Percentiles rank a stretch among this genome's conserved stretches.
Evolutionary conservation across 2,113 vertebrate genomes (phyloP).

Genomic region (Caretta caretta): DNA sequence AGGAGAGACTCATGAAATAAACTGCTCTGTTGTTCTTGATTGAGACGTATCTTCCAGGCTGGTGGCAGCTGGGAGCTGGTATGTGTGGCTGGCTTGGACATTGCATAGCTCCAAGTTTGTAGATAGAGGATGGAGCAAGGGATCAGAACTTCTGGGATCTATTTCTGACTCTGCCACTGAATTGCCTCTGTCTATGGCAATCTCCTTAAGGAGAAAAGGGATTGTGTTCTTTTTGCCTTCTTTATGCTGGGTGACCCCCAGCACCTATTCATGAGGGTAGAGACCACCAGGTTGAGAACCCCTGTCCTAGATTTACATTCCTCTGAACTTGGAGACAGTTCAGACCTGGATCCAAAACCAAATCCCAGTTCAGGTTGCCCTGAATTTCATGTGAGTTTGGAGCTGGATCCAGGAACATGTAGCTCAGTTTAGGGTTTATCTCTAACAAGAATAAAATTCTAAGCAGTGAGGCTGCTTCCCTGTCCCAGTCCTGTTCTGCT

Average conservation of each 20-base stretch:
- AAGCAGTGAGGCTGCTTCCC: neutral
- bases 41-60: too few relatives aligned
- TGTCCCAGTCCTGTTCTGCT: neutral
- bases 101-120: too few relatives aligned
- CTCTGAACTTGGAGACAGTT: neutral
- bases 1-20: too few relatives aligned
- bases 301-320: neutral
- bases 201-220: too few relatives aligned
- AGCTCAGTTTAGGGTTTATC: neutral
- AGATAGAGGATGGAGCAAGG: too few relatives aligned
- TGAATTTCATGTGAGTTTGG: neutral
- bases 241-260: neutral
- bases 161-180: too few relatives aligned
- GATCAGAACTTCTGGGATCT: too few relatives aligned
- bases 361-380: neutral
- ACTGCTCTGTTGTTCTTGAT: too few relatives aligned
- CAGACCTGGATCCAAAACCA: neutral
- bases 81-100: too few relatives aligned
- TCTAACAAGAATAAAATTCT: neutral
- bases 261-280: neutral
- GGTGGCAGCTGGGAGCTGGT: too few relatives aligned
- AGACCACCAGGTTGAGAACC: neutral
- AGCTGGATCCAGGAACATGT: neutral
- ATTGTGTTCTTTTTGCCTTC: neutral
- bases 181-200: too few relatives aligned